Conservation (phyloP, 2,113 vertebrate genomes). For the Microcebus jonahi region DNA sequence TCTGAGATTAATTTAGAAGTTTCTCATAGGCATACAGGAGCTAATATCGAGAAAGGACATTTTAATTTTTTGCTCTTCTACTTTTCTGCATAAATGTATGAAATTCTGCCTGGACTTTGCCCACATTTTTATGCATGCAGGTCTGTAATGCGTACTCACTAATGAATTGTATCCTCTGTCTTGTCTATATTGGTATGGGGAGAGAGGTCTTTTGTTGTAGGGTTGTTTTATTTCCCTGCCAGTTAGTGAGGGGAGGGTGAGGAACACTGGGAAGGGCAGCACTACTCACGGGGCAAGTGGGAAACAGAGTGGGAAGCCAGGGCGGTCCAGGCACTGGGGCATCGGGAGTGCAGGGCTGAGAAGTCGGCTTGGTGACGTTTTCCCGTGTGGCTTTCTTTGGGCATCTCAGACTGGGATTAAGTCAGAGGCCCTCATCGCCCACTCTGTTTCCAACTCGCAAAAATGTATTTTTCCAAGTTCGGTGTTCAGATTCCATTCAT, state of each 20-base stretch:
- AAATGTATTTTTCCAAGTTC: background rate
- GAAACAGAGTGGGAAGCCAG: background rate
- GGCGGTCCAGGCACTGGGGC: background rate
- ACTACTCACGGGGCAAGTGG: background rate
- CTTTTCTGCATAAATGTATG: background rate
- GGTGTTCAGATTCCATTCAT: background rate
- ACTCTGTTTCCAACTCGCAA: background rate
- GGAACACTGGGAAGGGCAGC: background rate
- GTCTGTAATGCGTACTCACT: background rate
- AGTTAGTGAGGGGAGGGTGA: too few relatives aligned
- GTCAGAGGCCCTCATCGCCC: background rate
- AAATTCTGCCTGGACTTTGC: background rate
- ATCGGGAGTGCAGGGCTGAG: fast-evolving
- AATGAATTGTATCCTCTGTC: background rate
- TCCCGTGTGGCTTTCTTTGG: background rate
- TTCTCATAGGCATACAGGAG: background rate
- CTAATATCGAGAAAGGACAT: background rate
- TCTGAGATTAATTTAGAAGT: background rate
- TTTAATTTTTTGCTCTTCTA: background rate
- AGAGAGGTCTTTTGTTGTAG: background rate
- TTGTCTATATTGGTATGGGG: background rate
- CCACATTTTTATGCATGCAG: background rate
- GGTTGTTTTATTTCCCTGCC: background rate
- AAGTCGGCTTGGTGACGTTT: background rate
- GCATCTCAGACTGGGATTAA: background rate